Base-by-base conservation (phyloP, 2,888 invertebrate genomes). In the Erebia ligea region DNA sequence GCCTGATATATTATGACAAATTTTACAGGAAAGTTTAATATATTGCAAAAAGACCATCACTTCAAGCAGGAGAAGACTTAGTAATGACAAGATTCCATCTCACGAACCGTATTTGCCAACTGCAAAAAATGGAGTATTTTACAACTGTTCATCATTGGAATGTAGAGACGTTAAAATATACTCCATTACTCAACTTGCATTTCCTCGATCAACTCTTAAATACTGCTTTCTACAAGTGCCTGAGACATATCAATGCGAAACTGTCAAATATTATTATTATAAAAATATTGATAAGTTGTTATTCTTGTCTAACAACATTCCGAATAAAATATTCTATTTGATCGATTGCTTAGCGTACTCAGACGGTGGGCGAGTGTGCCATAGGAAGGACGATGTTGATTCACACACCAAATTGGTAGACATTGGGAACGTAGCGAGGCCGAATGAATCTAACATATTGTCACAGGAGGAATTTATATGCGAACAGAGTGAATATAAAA, bases 381-480 rank as follows among this genome's bases (percentile, higher is more conserved):
- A 88, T 74, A 89, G 80, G 76, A 90, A 87, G 77, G 84, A 77
- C 65, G 75, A 71, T 21, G 74, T 79, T 64, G 77, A 80, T 68
- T 83, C 88, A 75, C 83, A 89, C 75, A 76, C 82, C 67, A 79
- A 85, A 73, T 82, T 92, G 45, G 80, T 90, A 21, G 86, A 90
- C 73, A 84, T 84, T 50, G 91, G 86, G 54, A 82, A 85, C 59
- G 78, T 88, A 74, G 86, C 82, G 17, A 85, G 87, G 75, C 89
- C 89, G 1, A 83, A 85, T 34, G 87, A 89, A 69, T 63, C 79
- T 0, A 86, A 82, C 66, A 74, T 91, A 59, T 79, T 92, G n/a
- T 82, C 88, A 10, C 90, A 90, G 77, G 86, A 91, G 17, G 92
- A 92, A 74, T 90, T 91, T 67, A 78, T 92, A 75, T 92, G 92